Conservation (phyloP, 2,113 vertebrate species). For the Scatophagus argus region DNA sequence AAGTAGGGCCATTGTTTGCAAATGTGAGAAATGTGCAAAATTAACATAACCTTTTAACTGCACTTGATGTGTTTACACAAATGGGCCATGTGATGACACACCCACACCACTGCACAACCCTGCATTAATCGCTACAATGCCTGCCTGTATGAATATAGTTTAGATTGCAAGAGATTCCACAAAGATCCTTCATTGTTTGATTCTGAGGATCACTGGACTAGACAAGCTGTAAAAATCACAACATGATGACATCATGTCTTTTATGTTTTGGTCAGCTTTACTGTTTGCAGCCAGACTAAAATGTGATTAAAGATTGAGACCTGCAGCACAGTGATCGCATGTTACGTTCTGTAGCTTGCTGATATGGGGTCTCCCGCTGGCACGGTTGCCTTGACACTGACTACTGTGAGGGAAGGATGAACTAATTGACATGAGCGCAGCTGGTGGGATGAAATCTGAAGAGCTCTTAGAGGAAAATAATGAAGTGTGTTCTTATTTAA, state of each 20-base stretch:
- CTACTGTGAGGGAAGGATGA: constrained; percentile 27
- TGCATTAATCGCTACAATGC: too few species aligned
- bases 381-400: not conserved
- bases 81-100: too few species aligned
- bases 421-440: constrained; percentile 50
- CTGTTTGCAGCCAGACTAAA: constrained; percentile 23
- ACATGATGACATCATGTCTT: constrained; percentile 14
- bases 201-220: not conserved
- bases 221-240: constrained; percentile 4
- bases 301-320: constrained; percentile 6
- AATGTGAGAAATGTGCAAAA: too few species aligned
- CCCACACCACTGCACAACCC: too few species aligned
- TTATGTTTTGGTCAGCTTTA: constrained; percentile 6
- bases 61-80: too few species aligned
- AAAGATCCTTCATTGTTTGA: not conserved
- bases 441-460: constrained; percentile 48
- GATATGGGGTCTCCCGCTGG: constrained; percentile 9
- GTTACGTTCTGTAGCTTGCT: constrained; percentile 4
- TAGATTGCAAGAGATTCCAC: too few species aligned
- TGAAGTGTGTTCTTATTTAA: constrained; percentile 43
- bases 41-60: too few species aligned
- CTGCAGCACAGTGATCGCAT: not conserved
- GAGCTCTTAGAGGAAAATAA: constrained; percentile 29
- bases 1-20: too few species aligned
- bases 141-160: too few species aligned